Evolutionary conservation across 2,888 invertebrate species (phyloP).

Genomic region (Lepidocyrtoides sp.): DNA sequence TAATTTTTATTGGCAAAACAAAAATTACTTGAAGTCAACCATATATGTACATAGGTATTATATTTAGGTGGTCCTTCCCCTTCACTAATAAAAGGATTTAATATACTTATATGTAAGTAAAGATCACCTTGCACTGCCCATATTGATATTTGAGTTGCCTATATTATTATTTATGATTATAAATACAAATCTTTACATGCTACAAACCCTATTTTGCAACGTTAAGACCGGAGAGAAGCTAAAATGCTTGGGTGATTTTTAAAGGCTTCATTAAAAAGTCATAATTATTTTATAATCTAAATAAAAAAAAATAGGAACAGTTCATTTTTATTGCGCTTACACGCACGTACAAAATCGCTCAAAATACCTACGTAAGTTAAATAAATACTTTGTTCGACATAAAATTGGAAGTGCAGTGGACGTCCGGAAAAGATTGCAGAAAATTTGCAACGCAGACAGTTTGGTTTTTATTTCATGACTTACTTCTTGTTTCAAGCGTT

Average conservation of each 20-base stretch:
- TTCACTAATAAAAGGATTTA: neutral
- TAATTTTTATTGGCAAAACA: slow-evolving; percentile 68
- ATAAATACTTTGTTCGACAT: slow-evolving; percentile 30
- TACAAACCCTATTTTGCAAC: neutral
- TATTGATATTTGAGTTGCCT: neutral
- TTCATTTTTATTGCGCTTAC: slow-evolving; percentile 14
- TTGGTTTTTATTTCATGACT: neutral
- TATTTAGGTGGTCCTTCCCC: too few relatives aligned
- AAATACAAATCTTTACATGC: neutral
- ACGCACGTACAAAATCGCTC: too few relatives aligned
- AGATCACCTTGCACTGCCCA: neutral
- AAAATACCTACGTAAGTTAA: too few relatives aligned
- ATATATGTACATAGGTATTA: too few relatives aligned
- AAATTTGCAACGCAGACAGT: neutral
- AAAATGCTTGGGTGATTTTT: slow-evolving; percentile 49
- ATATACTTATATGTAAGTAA: too few relatives aligned
- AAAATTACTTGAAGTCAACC: neutral
- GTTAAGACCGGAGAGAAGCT: neutral
- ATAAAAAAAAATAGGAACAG: slow-evolving; percentile 48
- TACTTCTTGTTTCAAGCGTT: neutral
- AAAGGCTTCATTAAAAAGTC: slow-evolving; percentile 59
- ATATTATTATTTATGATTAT: neutral
- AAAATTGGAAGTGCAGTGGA: slow-evolving; percentile 22
- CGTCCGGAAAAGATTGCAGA: slow-evolving; percentile 64
- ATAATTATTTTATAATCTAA: slow-evolving; percentile 27